A percentile compares a stretch with the other conserved stretches of the same genome.
phyloP scores from a whole-genome alignment of 2,797 vertebrate genomes.

The Adelosebastes latens region DNA sequence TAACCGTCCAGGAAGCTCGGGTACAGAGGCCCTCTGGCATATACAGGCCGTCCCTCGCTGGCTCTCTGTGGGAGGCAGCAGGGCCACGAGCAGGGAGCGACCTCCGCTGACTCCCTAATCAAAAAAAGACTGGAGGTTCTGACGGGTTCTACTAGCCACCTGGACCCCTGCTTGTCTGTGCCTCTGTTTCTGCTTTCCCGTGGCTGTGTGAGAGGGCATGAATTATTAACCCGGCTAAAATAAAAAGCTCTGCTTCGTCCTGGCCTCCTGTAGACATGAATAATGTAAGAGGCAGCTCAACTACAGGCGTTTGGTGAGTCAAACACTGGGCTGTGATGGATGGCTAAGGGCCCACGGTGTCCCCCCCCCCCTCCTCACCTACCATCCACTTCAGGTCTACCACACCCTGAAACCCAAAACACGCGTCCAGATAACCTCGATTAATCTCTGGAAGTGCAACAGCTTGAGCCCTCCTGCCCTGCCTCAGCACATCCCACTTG shows the following conservation, averaged over 20 bases:
- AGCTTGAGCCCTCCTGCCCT: conserved; percentile 35
- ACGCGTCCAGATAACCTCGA: conserved; percentile 60
- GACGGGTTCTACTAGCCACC: conserved; percentile 71
- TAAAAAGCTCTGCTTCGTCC: conserved; percentile 84
- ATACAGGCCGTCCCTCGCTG: conserved; percentile 38
- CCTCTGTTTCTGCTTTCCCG: conserved; percentile 75
- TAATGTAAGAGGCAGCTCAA: conserved; percentile 84
- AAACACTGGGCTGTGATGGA: conserved; percentile 81
- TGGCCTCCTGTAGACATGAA: conserved; percentile 83
- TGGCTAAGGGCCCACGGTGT: conserved; percentile 70
- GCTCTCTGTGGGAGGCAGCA: conserved; percentile 55
- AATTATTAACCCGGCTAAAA: conserved; percentile 88
- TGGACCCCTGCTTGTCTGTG: conserved; percentile 71
- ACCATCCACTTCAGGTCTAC: conserved; percentile 56
- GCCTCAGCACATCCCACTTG: conserved; percentile 32
- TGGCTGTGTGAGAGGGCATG: conserved; percentile 79
- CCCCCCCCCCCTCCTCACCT: conserved; percentile 30
- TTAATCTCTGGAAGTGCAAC: conserved; percentile 62
- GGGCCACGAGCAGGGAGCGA: conserved; percentile 50
- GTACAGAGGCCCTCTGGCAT: conserved; percentile 46
- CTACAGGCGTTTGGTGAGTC: conserved; percentile 84
- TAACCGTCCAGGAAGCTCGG: conserved; percentile 47
- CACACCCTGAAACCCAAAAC: conserved; percentile 66
- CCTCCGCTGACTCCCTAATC: conserved; percentile 71
- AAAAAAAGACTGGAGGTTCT: conserved; percentile 73